Evolutionary conservation across 2,113 vertebrate species (phyloP), one percentile per base, ranked within the genome.

Genomic region (Xiphophorus hellerii): DNA sequence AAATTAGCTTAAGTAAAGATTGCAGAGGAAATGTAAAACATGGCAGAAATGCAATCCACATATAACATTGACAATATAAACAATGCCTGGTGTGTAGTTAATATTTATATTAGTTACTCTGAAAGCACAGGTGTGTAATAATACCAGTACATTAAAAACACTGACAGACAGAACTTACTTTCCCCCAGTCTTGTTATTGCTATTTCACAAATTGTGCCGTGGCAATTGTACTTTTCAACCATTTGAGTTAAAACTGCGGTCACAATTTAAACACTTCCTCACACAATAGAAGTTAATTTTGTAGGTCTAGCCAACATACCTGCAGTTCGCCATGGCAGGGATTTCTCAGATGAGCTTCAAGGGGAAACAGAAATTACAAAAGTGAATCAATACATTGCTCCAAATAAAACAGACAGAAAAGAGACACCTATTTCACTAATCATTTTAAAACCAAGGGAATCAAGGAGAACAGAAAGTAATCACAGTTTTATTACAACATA

Each of bases 331-430:
- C 98, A 99, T 82, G 96, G 96, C 93, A 98, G 96, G 82, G 97
- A 98, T 94, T 98, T 99, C 93, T 99, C 97, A 94, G 98, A 99
- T 62, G 97, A 99, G 93, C 97, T 99, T 30, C 90, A 81, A 30
- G 51, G 42, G n/a, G 31, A 62, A 66, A 80, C 25, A 78, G 48
- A 6, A 79, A 31, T 84, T 3, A 29, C 13, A 70, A 63, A 76
- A 71, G 63, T 75, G 28, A 81, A 54, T 72, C 77, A 2, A 54
- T 73, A 61, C 7, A 29, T 20, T 58, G 5, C 17, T 25, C 54
- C 31, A 20, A 1, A 30, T 48, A 22, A 20, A 44, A 39, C 22
- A 39, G 35, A 39, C 4, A n/a, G 39, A 12, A 37, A 1, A 35
- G 15, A 25, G 17, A 20, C 62, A 12, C 69, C 27, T 51, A 22